Percentiles rank a stretch among this genome's conserved stretches.
phyloP scores from a whole-genome alignment of 2,888 invertebrate species.

The Trissoscelio sp. region DNA sequence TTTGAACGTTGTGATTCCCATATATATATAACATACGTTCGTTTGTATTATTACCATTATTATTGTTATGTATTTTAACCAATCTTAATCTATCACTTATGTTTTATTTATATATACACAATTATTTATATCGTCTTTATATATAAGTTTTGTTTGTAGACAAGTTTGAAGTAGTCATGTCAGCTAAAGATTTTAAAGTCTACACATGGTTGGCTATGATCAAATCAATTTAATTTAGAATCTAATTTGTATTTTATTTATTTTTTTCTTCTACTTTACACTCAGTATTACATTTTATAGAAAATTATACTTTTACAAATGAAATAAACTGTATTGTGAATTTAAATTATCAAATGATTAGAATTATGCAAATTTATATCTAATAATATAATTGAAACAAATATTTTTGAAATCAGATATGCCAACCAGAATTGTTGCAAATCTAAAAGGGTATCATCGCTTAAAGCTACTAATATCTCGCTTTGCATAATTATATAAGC shows the following conservation, averaged over 20 bases:
- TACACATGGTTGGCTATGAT: background rate
- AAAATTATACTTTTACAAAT: no score
- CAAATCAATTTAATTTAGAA: no score
- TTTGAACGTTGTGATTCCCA: no score
- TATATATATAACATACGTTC: background rate
- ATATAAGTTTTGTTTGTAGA: background rate
- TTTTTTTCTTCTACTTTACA: no score
- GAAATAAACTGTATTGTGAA: no score
- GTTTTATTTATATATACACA: conserved; percentile 17
- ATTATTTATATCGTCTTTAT: conserved; percentile 19
- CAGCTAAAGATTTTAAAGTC: background rate
- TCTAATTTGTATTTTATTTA: no score
- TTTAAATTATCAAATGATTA: no score
- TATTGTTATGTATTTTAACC: conserved; percentile 1
- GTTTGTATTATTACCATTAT: conserved; percentile 18
- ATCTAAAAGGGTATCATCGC: conserved; percentile 31
- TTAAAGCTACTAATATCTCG: conserved; percentile 59
- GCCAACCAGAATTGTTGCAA: background rate
- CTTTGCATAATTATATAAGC: conserved; percentile 49
- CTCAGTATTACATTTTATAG: no score
- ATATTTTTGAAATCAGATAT: background rate
- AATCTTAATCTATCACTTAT: background rate
- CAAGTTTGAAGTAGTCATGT: background rate
- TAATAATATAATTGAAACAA: background rate
- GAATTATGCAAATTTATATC: background rate